phyloP scores from a whole-genome alignment of 2,888 invertebrate species.

The Brenthis hecate region DNA sequence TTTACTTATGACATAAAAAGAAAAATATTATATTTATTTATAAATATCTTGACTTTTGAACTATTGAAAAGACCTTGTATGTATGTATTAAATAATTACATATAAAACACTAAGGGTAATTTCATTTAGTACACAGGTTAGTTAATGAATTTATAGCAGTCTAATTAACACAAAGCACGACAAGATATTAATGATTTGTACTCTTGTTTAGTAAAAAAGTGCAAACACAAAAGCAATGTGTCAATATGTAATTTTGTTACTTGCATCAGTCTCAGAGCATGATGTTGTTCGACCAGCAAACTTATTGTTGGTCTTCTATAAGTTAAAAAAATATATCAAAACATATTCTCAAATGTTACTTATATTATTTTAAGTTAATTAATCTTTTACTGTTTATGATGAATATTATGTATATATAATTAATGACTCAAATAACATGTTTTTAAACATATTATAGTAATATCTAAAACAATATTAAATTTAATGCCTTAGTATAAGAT shows the following conservation, averaged over 20 bases:
- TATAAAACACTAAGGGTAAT: background rate
- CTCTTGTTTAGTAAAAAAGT: constrained; percentile 45
- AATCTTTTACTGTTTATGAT: too few species aligned
- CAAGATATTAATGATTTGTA: constrained; percentile 28
- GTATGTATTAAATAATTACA: background rate
- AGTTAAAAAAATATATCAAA: constrained; percentile 56
- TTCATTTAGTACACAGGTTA: constrained; percentile 22
- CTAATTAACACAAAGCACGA: constrained; percentile 29
- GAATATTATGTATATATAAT: too few species aligned
- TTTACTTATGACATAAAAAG: too few species aligned
- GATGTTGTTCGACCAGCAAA: constrained; percentile 62
- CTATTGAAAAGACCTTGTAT: background rate
- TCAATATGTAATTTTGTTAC: constrained; percentile 69
- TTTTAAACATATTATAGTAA: background rate
- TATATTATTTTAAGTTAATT: constrained; percentile 3
- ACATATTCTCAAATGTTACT: constrained; percentile 27
- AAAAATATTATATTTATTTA: too few species aligned
- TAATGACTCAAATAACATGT: too few species aligned
- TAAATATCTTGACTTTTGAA: background rate
- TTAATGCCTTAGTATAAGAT: background rate
- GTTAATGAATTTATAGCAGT: constrained; percentile 20
- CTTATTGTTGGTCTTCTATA: constrained; percentile 80
- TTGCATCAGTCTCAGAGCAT: constrained; percentile 80
- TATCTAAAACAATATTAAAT: constrained; percentile 2
- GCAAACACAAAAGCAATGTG: constrained; percentile 67